phyloP scores from a whole-genome alignment of 2,797 vertebrate species.

The Mionectes olivaceus region DNA sequence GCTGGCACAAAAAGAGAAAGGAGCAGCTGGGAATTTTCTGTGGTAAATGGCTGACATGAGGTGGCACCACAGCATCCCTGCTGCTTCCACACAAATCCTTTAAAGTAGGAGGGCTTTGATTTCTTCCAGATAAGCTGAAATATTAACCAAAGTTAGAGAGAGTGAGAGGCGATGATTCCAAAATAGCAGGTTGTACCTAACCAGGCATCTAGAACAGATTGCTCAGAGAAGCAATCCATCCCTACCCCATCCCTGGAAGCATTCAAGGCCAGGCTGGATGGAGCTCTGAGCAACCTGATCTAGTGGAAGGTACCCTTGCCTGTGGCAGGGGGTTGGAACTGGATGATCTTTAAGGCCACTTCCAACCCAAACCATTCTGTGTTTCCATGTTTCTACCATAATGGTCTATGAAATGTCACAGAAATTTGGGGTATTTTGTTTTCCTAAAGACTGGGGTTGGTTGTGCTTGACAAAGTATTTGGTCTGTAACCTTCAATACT shows the following conservation, averaged over 20 bases:
- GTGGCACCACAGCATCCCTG: background rate
- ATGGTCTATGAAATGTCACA: fast-evolving
- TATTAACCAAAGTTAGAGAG: background rate
- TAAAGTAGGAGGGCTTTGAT: background rate
- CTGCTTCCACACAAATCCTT: background rate
- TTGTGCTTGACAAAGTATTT: background rate
- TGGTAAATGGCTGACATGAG: background rate
- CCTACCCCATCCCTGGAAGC: background rate
- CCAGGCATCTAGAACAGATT: background rate
- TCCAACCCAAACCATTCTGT: background rate
- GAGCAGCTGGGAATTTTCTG: background rate
- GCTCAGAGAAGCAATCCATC: background rate
- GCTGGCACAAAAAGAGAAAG: background rate
- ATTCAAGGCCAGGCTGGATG: background rate
- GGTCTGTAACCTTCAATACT: background rate
- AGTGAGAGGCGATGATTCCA: background rate
- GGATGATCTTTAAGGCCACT: background rate
- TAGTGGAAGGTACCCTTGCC: background rate
- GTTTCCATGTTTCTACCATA: background rate
- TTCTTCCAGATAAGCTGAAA: background rate
- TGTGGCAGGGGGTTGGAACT: background rate
- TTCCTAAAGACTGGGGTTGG: background rate
- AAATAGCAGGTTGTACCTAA: background rate
- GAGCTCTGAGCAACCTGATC: background rate
- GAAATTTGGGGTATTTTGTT: fast-evolving